Evolutionary conservation across 2,888 invertebrate species (phyloP), one percentile per base, ranked within the genome.

Genomic region (Lepidocyrtoides sp.): DNA sequence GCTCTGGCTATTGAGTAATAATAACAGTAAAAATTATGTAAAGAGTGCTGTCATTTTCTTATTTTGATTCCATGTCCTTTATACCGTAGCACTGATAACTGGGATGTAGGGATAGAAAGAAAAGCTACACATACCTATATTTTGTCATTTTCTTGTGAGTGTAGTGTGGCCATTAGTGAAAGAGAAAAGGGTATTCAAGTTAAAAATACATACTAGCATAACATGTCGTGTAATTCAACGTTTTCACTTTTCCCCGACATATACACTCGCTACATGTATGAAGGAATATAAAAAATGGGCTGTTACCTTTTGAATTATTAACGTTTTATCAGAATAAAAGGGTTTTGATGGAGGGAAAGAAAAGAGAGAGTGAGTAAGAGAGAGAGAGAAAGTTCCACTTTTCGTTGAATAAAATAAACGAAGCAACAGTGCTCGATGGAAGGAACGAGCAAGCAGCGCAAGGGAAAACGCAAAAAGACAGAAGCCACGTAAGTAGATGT

Each of bases 251-350:
- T n/a, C 36, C 14, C 7, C 36, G 10, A 17, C 66, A 4, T 60
- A 5, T 66, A 36, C n/a, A 4, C 66, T 66, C 10, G 0, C 1
- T 36, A 36, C 7, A 7, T 36, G 36, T 36, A 36, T 36, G 36
- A 4, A 36, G 2, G 36, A 2, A 36, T 36, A 7, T 36, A 63
- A 66, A 29, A 79, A 66, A 81, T 54, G 77, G 77, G 82, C 44
- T 89, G 89, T 75, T 89, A 83, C 63, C 83, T 89, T 84, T 36
- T 89, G 83, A 89, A 89, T 89, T 89, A 84, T 89, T 89, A 89
- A 89, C 89, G 72, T 84, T 75, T 89, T 89, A 89, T 75, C 77
- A 89, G 77, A 77, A 89, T 89, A 89, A 89, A 89, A 89, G 84
- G 89, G 63, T 89, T 81, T 54, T 66, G 36, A 36, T 36, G 32